Base-by-base conservation (phyloP, 1,140 invertebrate species). In the Philopotamus ludificatus region DNA sequence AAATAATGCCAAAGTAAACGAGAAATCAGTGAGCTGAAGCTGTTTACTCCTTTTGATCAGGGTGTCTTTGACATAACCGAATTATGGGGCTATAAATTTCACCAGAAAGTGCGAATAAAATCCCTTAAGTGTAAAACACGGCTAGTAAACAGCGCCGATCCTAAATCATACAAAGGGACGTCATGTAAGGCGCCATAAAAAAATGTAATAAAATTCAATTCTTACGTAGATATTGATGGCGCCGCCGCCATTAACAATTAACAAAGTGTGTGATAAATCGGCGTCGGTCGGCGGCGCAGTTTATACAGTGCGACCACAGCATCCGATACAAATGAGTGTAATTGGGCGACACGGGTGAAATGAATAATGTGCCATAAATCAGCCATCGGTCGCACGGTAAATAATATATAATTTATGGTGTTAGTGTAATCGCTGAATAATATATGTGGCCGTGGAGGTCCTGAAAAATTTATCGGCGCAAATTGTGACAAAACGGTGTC, bases 41-140 rank as follows among this genome's bases (percentile, higher is more conserved):
- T 64, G 68, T 66, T 61, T 53, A 28, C 45, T 60, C 42, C 63
- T 70, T 60, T 70, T 70, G 68, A 70, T 55, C 49, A 61, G 60
- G 64, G 68, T 70, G 68, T 58, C 61, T 66, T 54, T 70, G 68
- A 66, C 65, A 61, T 66, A 63, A 66, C 63, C 68, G 39, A 70
- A 63, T 70, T 63, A 70, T 62, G 45, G 59, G 63, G 45, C 57
- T 62, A 63, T 58, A 63, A 59, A 65, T 59, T 65, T 59, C 7
- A 16, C 22, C 26, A 34, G 47, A 34, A 45, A 49, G 60, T 62
- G 60, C 28, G 60, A 62, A 62, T 62, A 51, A 62, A 62, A 51
- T 51, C 44, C 49, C 15, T 15, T 23, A 23, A 50, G 47, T 62
- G 60, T 62, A 51, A 62, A 53, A 62, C 44, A 10, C 42, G 58